These are phyloP conservation scores for Epizoanthus fatuus DNA, from an alignment of 92 coral and sea anemone genomes.

Conservation along the genomic window DNA sequence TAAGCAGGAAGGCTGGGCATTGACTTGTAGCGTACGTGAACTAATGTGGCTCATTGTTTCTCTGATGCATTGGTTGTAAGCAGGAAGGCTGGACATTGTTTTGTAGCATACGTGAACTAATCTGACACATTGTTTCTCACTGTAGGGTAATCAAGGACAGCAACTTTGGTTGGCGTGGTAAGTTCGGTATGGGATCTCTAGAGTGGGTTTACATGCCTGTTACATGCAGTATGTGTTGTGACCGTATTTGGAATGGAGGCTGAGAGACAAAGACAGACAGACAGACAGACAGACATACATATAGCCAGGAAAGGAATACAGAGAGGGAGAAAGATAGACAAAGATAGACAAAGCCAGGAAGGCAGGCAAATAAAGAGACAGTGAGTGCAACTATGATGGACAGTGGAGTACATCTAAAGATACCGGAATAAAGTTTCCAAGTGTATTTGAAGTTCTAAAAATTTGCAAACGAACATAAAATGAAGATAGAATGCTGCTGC, in stretches of 20 bases:
- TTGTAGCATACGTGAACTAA: too few relatives aligned
- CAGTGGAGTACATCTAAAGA: neutral
- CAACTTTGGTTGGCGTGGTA: conserved; percentile 99
- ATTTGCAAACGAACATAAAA: too few relatives aligned
- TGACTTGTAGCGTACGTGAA: too few relatives aligned
- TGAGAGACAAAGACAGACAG: neutral
- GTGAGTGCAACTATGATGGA: neutral
- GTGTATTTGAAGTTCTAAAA: too few relatives aligned
- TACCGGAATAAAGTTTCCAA: too few relatives aligned
- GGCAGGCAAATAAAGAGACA: neutral
- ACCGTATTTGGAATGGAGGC: too few relatives aligned
- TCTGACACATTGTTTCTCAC: conserved; percentile 5
- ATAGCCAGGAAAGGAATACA: neutral
- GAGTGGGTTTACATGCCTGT: neutral
- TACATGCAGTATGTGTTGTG: too few relatives aligned
- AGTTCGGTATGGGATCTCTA: neutral
- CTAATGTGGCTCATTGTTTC: neutral
- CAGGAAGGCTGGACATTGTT: too few relatives aligned
- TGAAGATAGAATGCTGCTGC: too few relatives aligned
- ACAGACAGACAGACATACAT: neutral
- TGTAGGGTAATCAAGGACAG: conserved; percentile 88
- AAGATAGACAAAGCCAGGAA: neutral
- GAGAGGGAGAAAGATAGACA: neutral
- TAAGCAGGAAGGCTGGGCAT: too few relatives aligned
- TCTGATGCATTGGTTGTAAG: neutral